Percentiles rank a stretch among this genome's conserved stretches.
Evolutionary conservation across 2,797 vertebrate genomes (phyloP).

Genomic region (Cottoperca gobio): DNA sequence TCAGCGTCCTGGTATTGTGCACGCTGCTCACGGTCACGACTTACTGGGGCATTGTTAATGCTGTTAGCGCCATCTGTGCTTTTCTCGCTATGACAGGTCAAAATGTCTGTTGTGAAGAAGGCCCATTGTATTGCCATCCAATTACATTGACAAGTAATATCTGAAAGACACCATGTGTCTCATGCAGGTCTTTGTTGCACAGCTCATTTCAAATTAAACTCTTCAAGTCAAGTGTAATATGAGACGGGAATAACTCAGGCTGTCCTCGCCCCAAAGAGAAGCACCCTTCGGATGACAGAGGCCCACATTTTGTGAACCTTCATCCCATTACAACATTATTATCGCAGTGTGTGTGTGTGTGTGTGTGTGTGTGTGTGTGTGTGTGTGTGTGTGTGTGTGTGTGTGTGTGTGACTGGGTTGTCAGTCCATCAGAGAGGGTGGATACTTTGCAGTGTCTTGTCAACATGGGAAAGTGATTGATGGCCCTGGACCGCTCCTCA

Average conservation of each 20-base stretch:
- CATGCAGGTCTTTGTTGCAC: constrained; percentile 2
- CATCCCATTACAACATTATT: constrained; percentile 45
- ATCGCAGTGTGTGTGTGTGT: constrained; percentile 7
- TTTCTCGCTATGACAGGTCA: background rate
- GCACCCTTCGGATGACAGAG: constrained; percentile 17
- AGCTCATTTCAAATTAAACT: constrained; percentile 29
- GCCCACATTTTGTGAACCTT: constrained; percentile 30
- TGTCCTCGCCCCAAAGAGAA: constrained; percentile 16
- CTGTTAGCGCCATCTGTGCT: background rate
- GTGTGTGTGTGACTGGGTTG: background rate
- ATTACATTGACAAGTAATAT: background rate
- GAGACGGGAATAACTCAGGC: constrained; percentile 22
- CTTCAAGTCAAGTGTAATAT: constrained; percentile 32
- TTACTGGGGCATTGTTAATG: background rate
- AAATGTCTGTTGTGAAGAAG: background rate
- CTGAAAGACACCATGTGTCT: too few species aligned
- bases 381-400: background rate
- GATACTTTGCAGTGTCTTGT: constrained; percentile 52
- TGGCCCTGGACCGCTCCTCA: constrained; percentile 51
- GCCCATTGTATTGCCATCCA: background rate
- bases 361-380: constrained; percentile 3
- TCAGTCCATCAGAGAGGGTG: constrained; percentile 26
- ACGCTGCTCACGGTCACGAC: background rate
- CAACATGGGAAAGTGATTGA: constrained; percentile 70
- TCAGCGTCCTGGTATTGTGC: background rate